phyloP scores from a whole-genome alignment of 2,797 vertebrate species.

The Acipenser oxyrinchus region DNA sequence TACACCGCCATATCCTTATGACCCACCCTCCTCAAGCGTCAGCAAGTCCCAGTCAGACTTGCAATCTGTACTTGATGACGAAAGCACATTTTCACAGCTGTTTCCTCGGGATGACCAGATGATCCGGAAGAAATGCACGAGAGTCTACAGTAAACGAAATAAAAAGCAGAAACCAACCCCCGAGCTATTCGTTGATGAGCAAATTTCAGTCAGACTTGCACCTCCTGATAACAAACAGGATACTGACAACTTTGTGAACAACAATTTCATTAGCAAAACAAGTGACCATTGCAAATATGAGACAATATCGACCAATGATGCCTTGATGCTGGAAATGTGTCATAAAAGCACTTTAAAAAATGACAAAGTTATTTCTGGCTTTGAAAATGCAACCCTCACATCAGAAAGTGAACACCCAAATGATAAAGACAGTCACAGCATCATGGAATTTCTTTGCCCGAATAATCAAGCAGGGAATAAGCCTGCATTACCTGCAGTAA shows the following conservation, averaged over 20 bases:
- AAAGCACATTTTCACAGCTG: slow-evolving; percentile 76
- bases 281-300: slow-evolving; percentile 68
- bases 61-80: slow-evolving; percentile 71
- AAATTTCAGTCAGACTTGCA: slow-evolving; percentile 24
- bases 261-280: slow-evolving; percentile 51
- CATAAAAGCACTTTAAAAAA: slow-evolving; percentile 53
- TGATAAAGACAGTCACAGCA: slow-evolving; percentile 34
- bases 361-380: slow-evolving; percentile 27
- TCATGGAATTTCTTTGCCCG: slow-evolving; percentile 44
- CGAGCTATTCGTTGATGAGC: slow-evolving; percentile 29
- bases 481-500: slow-evolving; percentile 39
- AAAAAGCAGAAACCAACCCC: slow-evolving; percentile 57
- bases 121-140: slow-evolving; percentile 73
- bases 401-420: slow-evolving; percentile 36
- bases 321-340: slow-evolving; percentile 74
- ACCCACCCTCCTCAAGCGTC: slow-evolving; percentile 40
- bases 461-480: slow-evolving; percentile 41
- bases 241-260: slow-evolving; percentile 50
- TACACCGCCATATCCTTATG: slow-evolving; percentile 34
- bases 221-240: slow-evolving; percentile 42
- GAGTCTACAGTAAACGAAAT: slow-evolving; percentile 81
- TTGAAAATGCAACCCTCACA: slow-evolving; percentile 27
- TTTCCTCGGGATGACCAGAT: slow-evolving; percentile 76
- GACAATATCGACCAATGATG: slow-evolving; percentile 67
- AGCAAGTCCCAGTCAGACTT: slow-evolving; percentile 49